These are phyloP conservation scores for Lathronympha strigana DNA, from an alignment of 2,888 invertebrate species.

Conservation along the genomic window DNA sequence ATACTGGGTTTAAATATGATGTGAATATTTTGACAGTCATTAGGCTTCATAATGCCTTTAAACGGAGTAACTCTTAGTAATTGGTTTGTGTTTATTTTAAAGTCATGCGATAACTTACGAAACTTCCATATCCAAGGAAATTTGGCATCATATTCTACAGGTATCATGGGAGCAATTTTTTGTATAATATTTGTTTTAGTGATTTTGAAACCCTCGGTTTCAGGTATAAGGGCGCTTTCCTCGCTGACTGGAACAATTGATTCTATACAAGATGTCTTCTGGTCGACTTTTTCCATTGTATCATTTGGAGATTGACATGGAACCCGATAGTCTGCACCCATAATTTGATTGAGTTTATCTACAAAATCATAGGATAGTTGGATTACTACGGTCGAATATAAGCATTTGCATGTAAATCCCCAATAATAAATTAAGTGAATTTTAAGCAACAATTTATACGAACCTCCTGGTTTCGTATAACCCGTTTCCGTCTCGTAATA, in stretches of 20 bases:
- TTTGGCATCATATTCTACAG: conserved; percentile 53
- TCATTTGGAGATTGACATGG: conserved; percentile 7
- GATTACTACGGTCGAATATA: not conserved
- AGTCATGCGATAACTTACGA: conserved; percentile 50
- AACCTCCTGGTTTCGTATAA: conserved; percentile 3
- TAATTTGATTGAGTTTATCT: conserved; percentile 12
- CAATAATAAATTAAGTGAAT: too few species aligned
- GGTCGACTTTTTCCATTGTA: not conserved
- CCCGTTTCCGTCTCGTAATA: conserved; percentile 48
- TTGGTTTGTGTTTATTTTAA: conserved; percentile 60
- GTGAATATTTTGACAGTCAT: conserved; percentile 76
- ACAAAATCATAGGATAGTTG: not conserved
- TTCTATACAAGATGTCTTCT: not conserved
- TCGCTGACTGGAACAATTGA: not conserved
- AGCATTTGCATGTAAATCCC: too few species aligned
- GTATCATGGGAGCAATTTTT: conserved; percentile 67
- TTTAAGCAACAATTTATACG: not conserved
- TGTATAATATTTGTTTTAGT: conserved; percentile 55
- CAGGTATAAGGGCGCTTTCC: not conserved
- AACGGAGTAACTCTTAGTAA: conserved; percentile 75
- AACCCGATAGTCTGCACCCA: conserved; percentile 1
- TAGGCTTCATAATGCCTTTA: conserved; percentile 78
- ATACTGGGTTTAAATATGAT: conserved; percentile 75
- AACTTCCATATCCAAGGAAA: conserved; percentile 72
- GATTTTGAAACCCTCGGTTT: conserved; percentile 45